These are phyloP conservation scores for Sapayoa aenigma DNA, from an alignment of 2,113 vertebrate species.

Conservation along the genomic window DNA sequence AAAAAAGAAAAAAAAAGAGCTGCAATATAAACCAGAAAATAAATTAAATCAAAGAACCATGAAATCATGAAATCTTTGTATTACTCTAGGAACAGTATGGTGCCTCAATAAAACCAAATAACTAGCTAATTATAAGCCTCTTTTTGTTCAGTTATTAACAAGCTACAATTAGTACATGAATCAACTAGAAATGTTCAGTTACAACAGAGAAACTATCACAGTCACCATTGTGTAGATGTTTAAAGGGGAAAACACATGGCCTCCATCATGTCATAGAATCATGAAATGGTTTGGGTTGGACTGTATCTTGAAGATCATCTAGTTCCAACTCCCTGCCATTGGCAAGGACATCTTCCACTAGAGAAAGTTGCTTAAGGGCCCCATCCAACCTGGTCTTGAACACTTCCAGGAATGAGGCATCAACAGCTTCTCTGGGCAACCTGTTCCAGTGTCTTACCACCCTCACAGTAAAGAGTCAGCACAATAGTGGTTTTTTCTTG, in stretches of 20 bases:
- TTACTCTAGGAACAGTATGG: neutral
- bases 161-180: neutral
- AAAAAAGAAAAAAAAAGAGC: neutral
- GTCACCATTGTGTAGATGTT: neutral
- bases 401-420: neutral
- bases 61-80: slow-evolving; percentile 21
- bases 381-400: neutral
- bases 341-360: neutral
- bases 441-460: neutral
- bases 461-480: neutral
- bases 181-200: neutral
- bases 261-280: neutral
- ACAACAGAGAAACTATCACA: neutral
- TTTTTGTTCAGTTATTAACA: neutral
- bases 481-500: neutral
- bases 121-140: neutral
- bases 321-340: neutral
- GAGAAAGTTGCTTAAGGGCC: neutral
- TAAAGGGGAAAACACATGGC: neutral
- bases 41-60: neutral
- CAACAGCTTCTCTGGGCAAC: neutral
- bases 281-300: neutral
- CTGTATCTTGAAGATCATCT: neutral
- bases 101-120: slow-evolving; percentile 10
- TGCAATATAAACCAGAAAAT: neutral